Percentiles rank a stretch among this genome's conserved stretches.
These are phyloP conservation scores for Cygnus buccinator DNA, from an alignment of 2,113 vertebrate species.

Conservation along the genomic window DNA sequence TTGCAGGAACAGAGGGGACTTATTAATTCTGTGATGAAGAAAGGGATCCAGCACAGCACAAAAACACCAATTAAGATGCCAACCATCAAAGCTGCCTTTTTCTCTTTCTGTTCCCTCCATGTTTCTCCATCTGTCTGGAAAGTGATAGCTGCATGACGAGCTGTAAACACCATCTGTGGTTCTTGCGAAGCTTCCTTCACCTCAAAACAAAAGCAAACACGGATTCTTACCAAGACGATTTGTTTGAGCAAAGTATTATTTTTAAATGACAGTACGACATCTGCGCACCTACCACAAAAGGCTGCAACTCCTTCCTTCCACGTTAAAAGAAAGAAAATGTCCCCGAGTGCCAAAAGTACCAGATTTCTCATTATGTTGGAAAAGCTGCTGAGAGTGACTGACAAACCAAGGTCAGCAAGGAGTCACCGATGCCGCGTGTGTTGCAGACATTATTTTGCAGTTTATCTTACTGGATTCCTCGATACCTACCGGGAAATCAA, in stretches of 20 bases:
- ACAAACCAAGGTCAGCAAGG: constrained; percentile 20
- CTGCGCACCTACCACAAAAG: constrained; percentile 22
- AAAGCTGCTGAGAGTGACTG: constrained; percentile 9
- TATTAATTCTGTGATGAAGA: constrained; percentile 75
- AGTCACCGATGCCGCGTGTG: background rate
- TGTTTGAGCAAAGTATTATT: constrained; percentile 30
- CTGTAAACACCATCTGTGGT: constrained; percentile 71
- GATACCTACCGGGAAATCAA: background rate
- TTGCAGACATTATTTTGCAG: background rate
- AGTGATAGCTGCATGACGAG: constrained; percentile 25
- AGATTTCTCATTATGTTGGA: background rate
- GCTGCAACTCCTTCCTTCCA: background rate
- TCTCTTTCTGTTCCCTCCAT: constrained; percentile 76
- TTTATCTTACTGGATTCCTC: background rate
- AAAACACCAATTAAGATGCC: constrained; percentile 76
- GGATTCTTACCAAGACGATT: constrained; percentile 55
- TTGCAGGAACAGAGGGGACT: constrained; percentile 76
- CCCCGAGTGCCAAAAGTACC: background rate
- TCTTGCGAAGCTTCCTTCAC: constrained; percentile 63
- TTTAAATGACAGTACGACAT: constrained; percentile 53
- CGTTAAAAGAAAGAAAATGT: background rate
- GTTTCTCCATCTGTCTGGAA: constrained; percentile 71
- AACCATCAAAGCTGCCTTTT: constrained; percentile 75
- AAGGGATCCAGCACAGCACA: constrained; percentile 77
- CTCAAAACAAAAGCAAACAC: constrained; percentile 67